These are phyloP conservation scores for Syngnathus typhle DNA, from an alignment of 2,113 vertebrate genomes.

Conservation along the genomic window DNA sequence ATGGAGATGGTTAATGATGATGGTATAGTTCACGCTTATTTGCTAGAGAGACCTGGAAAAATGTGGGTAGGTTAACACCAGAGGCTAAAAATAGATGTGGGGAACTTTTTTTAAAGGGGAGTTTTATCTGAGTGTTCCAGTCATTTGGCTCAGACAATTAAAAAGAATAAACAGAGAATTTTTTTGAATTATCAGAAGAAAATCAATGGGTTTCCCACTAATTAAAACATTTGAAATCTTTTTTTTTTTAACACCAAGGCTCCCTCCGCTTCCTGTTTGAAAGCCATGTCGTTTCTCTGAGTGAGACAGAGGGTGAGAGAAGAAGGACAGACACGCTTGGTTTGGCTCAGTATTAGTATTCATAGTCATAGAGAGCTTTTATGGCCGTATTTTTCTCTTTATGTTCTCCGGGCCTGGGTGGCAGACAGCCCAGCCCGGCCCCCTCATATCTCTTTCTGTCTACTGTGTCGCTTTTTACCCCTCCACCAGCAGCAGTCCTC, in stretches of 20 bases:
- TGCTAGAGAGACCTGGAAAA: background rate
- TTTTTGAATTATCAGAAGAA: background rate
- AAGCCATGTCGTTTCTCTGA: conserved; percentile 32
- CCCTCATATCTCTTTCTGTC: conserved; percentile 55
- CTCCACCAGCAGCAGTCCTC: background rate
- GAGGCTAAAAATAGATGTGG: too few species aligned
- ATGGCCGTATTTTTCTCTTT: conserved; percentile 67
- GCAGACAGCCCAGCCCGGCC: conserved; percentile 60
- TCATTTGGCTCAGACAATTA: too few species aligned
- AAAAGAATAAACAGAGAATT: too few species aligned
- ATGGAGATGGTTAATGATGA: conserved; percentile 43
- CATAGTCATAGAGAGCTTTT: conserved; percentile 64
- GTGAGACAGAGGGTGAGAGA: conserved; percentile 31
- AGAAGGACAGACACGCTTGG: conserved; percentile 36
- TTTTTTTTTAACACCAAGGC: too few species aligned
- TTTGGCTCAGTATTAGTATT: conserved; percentile 65
- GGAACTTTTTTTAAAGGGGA: too few species aligned
- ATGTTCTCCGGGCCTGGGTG: conserved; percentile 62
- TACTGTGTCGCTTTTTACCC: conserved; percentile 30
- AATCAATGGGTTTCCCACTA: background rate
- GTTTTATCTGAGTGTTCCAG: too few species aligned
- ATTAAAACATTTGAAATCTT: background rate
- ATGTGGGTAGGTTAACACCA: background rate
- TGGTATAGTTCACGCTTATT: background rate
- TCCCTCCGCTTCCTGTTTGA: conserved; percentile 14